Percentiles rank a stretch among this genome's conserved stretches.
Evolutionary conservation across 1,140 invertebrate species (phyloP).

Genomic region (Oscheius sp.): DNA sequence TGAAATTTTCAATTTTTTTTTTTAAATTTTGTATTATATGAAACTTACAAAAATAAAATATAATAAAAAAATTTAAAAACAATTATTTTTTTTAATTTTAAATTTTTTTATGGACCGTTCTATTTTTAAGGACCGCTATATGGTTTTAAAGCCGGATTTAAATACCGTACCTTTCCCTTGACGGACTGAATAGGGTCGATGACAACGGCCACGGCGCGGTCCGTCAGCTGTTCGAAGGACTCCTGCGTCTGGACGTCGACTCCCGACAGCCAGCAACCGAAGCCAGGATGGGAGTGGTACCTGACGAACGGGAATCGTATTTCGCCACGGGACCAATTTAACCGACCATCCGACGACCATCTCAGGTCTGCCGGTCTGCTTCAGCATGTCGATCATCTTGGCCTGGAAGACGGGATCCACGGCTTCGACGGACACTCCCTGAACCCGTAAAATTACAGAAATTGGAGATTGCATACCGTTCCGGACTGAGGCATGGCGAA

Average conservation of each 20-base stretch:
- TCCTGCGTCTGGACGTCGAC: slow-evolving; percentile 99
- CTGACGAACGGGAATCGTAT: slow-evolving; percentile 75
- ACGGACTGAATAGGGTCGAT: slow-evolving; percentile 99
- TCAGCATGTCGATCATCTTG: slow-evolving; percentile 99
- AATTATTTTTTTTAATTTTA: too few relatives aligned
- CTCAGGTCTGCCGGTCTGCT: slow-evolving; percentile 90
- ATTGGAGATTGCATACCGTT: slow-evolving; percentile 62
- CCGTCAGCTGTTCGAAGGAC: slow-evolving; percentile 94
- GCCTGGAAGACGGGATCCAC: slow-evolving; percentile 99
- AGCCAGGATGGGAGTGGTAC: too few relatives aligned
- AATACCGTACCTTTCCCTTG: slow-evolving; percentile 81
- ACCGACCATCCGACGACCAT: slow-evolving; percentile 93
- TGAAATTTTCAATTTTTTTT: too few relatives aligned
- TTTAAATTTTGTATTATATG: too few relatives aligned
- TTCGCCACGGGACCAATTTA: not conserved
- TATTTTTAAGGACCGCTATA: too few relatives aligned
- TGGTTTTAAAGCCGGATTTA: too few relatives aligned
- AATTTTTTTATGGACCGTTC: too few relatives aligned
- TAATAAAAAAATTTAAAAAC: too few relatives aligned
- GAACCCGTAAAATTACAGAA: slow-evolving; percentile 40
- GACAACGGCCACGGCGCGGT: slow-evolving; percentile 96
- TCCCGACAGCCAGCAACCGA: slow-evolving; percentile 95
- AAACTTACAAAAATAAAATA: too few relatives aligned
- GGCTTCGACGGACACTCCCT: slow-evolving; percentile 99
- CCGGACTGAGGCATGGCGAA: slow-evolving; percentile 99